These are phyloP conservation scores for Drosophila nigromelanica DNA, from an alignment of 1,140 invertebrate genomes.

Conservation along the genomic window DNA sequence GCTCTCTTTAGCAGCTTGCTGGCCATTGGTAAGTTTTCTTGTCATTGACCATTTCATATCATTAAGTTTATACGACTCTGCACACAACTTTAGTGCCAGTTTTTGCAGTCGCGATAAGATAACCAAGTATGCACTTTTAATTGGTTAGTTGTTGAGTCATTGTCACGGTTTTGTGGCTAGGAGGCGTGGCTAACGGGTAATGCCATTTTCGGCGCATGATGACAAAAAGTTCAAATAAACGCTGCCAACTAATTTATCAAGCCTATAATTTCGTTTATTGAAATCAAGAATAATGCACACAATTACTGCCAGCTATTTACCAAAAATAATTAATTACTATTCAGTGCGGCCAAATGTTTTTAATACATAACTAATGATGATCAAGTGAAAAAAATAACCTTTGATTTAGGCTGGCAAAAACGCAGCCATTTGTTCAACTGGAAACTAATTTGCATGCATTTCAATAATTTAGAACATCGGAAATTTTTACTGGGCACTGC, in stretches of 20 bases:
- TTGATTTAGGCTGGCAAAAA: conserved; percentile 28
- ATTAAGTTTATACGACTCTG: conserved; percentile 51
- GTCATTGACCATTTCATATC: conserved; percentile 60
- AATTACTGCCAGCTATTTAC: conserved; percentile 13
- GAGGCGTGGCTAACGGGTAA: no score
- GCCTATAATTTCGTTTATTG: not conserved
- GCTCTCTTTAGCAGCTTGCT: conserved; percentile 25
- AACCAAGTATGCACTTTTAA: conserved; percentile 42
- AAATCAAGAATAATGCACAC: conserved; percentile 11
- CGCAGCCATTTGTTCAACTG: conserved; percentile 40
- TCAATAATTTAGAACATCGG: conserved; percentile 51
- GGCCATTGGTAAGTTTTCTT: conserved; percentile 17
- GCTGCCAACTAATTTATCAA: not conserved
- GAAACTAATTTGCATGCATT: conserved; percentile 67
- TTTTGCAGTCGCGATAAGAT: conserved; percentile 9
- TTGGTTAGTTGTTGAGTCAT: conserved; percentile 22
- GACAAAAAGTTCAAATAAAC: no score
- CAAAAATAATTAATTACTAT: conserved; percentile 19
- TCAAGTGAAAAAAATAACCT: conserved; percentile 4
- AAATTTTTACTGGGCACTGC: conserved; percentile 7
- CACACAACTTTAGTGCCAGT: conserved; percentile 29
- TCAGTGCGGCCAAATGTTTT: conserved; percentile 14
- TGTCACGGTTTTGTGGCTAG: no score
- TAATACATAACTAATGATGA: conserved; percentile 38
- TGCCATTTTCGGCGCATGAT: not conserved